phyloP scores from a whole-genome alignment of 1,140 invertebrate genomes.

The Bombus balteatus region DNA sequence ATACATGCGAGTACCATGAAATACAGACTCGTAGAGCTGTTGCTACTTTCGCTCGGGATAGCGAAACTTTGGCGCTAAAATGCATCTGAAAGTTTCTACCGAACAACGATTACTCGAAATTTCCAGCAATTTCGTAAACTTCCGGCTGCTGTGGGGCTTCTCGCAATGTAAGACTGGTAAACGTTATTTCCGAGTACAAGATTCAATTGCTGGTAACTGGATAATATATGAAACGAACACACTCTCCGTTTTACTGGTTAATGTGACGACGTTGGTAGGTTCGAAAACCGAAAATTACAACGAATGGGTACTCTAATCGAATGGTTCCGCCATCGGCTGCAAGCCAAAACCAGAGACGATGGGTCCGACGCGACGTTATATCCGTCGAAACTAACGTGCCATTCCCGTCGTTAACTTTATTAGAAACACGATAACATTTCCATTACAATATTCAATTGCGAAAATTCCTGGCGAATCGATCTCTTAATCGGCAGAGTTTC shows the following conservation, averaged over 20 bases:
- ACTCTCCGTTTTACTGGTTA: no score
- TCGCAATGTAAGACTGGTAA: not conserved
- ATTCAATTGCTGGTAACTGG: constrained; percentile 12
- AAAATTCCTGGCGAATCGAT: constrained; percentile 18
- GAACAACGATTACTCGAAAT: constrained; percentile 28
- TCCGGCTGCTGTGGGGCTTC: not conserved
- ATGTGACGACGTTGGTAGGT: not conserved
- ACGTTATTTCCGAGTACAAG: not conserved
- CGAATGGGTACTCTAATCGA: not conserved
- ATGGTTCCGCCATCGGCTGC: not conserved
- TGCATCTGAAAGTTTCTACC: constrained; percentile 1
- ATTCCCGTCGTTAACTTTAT: constrained; percentile 16
- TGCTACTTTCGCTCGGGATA: not conserved
- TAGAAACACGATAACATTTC: constrained; percentile 21
- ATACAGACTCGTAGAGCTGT: not conserved
- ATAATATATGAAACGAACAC: not conserved
- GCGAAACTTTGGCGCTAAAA: not conserved
- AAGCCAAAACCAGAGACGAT: not conserved
- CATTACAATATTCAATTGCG: constrained; percentile 23
- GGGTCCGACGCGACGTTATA: not conserved
- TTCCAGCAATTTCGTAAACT: not conserved
- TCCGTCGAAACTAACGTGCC: not conserved
- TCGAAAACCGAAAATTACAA: not conserved
- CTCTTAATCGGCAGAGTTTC: constrained; percentile 23
- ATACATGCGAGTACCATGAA: not conserved